Evolutionary conservation across 2,113 vertebrate species (phyloP).

Genomic region (Stegastes partitus): DNA sequence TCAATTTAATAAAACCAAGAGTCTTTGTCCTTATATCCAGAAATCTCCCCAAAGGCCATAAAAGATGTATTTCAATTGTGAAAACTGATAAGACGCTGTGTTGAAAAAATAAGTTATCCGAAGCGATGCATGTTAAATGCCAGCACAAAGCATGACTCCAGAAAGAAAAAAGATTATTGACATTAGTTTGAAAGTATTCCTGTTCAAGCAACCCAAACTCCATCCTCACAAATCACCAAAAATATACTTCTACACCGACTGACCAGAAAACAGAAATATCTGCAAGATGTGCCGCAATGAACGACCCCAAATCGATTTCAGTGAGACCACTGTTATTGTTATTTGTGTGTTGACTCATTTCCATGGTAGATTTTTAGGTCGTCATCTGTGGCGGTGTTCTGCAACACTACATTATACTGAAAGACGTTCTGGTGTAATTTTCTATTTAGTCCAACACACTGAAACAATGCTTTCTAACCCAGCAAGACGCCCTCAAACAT

Average conservation of each 20-base stretch:
- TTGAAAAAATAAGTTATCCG: conserved; percentile 23
- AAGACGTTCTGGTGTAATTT: neutral
- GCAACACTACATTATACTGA: neutral
- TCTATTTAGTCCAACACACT: neutral
- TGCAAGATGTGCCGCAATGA: neutral
- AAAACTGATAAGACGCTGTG: conserved; percentile 25
- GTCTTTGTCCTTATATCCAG: neutral
- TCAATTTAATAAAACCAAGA: conserved; percentile 7
- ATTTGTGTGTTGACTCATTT: too few species aligned
- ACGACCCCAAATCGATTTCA: neutral
- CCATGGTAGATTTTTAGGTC: neutral
- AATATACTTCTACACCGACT: conserved; percentile 54
- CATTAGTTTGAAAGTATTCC: conserved; percentile 46
- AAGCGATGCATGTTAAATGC: conserved; percentile 67
- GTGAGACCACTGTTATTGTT: too few species aligned
- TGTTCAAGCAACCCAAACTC: conserved; percentile 14
- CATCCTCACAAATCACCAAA: conserved; percentile 25
- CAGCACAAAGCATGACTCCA: conserved; percentile 53
- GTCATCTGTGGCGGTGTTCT: neutral
- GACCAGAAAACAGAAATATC: conserved; percentile 70
- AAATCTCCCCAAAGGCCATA: conserved; percentile 58
- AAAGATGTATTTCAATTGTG: conserved; percentile 51
- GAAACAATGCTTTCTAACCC: neutral
- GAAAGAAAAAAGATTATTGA: conserved; percentile 38
- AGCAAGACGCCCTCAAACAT: neutral